Evolutionary conservation across 1,140 invertebrate genomes (phyloP).

Genomic region (Nymphalis io): DNA sequence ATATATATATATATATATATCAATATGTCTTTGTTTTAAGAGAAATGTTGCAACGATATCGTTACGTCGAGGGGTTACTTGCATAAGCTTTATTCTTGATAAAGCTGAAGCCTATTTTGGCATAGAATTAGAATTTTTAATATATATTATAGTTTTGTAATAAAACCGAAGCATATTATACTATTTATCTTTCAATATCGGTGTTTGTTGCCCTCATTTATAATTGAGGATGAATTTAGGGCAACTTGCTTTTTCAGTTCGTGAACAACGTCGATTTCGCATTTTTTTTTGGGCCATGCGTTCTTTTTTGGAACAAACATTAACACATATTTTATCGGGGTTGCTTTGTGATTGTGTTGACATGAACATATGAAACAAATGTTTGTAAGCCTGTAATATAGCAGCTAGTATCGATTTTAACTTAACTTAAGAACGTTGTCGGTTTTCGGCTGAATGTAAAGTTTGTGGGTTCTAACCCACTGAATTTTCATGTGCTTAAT

Average conservation of each 20-base stretch:
- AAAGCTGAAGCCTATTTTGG: no score
- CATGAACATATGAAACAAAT: not conserved
- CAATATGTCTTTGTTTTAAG: no score
- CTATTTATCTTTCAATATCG: not conserved
- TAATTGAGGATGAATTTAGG: not conserved
- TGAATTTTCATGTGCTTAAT: no score
- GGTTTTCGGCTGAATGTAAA: no score
- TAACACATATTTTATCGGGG: not conserved
- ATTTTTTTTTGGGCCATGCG: not conserved
- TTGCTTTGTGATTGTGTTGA: not conserved
- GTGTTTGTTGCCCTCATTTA: conserved; percentile 1
- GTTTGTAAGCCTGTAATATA: not conserved
- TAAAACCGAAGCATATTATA: not conserved
- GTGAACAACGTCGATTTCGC: not conserved
- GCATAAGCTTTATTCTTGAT: no score
- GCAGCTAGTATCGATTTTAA: no score
- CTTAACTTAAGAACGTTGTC: no score
- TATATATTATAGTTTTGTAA: not conserved
- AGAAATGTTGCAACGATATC: no score
- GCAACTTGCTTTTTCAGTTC: not conserved
- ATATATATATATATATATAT: no score
- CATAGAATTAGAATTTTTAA: no score
- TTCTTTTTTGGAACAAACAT: not conserved
- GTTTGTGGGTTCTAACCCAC: no score
- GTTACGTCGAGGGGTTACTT: no score